Evolutionary conservation across 2,888 invertebrate genomes (phyloP), one percentile per base, ranked within the genome.

Genomic region (Lapara coniferarum): DNA sequence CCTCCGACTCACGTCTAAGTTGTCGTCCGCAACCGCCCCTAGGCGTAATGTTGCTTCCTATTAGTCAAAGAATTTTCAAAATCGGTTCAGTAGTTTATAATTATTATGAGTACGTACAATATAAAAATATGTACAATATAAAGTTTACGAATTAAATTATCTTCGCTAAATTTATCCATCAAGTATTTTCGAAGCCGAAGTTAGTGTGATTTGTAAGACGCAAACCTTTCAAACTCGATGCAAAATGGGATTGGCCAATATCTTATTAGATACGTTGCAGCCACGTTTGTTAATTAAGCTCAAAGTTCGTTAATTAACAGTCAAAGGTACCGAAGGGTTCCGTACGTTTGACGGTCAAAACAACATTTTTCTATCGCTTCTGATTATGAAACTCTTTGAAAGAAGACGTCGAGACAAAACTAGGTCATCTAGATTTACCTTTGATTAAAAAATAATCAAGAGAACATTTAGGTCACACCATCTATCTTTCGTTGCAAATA

Each of bases 251-350:
- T 63, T 49, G 19, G 63, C 13, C 19, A 46, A 46, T 63, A 63
- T 46, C 63, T 63, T 63, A 49, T 63, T 49, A 63, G 59, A 63
- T 63, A 46, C 12, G 63, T 12, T 49, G 63, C 63, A 49, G 19
- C 46, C 49, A 16, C 63, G 46, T 46, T 63, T 12, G 63, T 63
- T 63, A 49, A 63, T 63, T 63, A 63, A 6, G 5, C 46, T 19
- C 13, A 13, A 19, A 49, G 49, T 49, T 49, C 7, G 19, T 63
- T 59, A 63, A 63, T 63, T 63, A 63, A 46, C 19, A 63, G 19
- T 19, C 7, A 14, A 19, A 19, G 13, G 7, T 13, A 19, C 19
- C 49, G 19, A 63, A 63, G 49, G 49, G 19, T 7, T 13, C 49
- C 13, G 25, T 63, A 19, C 13, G 19, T 25, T 46, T 25, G 59